Percentiles rank a stretch among this genome's conserved stretches.
These are phyloP conservation scores for Onthophagus sagittarius DNA, from an alignment of 2,888 invertebrate species.

Conservation along the genomic window DNA sequence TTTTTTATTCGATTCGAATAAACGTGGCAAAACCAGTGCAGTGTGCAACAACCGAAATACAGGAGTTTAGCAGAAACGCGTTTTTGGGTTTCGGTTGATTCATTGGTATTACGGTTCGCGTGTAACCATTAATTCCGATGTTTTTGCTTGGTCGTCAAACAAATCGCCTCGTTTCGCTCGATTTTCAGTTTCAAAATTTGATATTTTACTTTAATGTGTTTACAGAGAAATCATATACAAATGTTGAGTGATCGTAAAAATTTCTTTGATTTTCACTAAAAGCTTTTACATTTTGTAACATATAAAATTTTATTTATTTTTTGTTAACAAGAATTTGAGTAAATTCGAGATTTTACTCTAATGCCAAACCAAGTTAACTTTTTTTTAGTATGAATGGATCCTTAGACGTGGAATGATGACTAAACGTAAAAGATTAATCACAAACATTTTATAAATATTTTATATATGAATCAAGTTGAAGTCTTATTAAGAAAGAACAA, in stretches of 20 bases:
- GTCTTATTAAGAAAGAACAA: too few relatives aligned
- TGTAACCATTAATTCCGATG: neutral
- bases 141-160: neutral
- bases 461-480: too few relatives aligned
- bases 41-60: neutral
- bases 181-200: neutral
- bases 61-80: neutral
- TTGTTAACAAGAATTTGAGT: neutral
- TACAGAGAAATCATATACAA: neutral
- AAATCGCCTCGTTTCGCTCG: neutral
- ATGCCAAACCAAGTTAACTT: too few relatives aligned
- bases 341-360: neutral
- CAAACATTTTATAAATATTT: neutral
- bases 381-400: too few relatives aligned
- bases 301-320: too few relatives aligned
- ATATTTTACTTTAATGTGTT: neutral
- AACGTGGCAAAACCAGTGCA: neutral
- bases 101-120: neutral
- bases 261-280: neutral
- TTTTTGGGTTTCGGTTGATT: neutral
- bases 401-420: neutral
- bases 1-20: neutral
- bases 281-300: too few relatives aligned
- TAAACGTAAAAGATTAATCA: neutral
- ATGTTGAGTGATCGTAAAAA: neutral